These are phyloP conservation scores for Nothoprocta pentlandii DNA, from an alignment of 2,113 vertebrate genomes.

Conservation along the genomic window DNA sequence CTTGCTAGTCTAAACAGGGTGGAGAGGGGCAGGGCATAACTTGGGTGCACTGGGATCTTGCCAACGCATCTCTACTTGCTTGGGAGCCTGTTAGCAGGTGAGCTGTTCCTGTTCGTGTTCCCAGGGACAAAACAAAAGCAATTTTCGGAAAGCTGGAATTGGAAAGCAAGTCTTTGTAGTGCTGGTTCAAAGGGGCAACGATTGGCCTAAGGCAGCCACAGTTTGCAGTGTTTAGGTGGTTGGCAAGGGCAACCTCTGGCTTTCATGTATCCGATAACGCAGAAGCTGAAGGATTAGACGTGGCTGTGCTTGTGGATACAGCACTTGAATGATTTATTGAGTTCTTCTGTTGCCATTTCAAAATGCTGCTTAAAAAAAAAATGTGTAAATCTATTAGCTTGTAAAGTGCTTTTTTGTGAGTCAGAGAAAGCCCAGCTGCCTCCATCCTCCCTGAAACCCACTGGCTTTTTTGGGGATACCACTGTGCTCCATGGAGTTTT, in stretches of 20 bases:
- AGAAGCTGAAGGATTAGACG: not conserved
- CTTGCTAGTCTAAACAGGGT: not conserved
- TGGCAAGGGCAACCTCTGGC: not conserved
- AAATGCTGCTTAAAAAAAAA: not conserved
- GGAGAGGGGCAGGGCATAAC: fast-evolving
- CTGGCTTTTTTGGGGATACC: not conserved
- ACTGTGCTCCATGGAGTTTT: not conserved
- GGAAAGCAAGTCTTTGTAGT: not conserved
- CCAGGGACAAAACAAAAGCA: not conserved
- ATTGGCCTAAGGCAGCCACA: fast-evolving
- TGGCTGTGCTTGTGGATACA: not conserved
- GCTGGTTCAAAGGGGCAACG: not conserved
- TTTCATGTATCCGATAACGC: not conserved
- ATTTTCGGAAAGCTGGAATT: not conserved
- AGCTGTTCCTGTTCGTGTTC: not conserved
- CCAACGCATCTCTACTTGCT: not conserved
- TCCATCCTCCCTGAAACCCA: not conserved
- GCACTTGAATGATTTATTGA: constrained; percentile 2
- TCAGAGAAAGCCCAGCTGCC: not conserved
- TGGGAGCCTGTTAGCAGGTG: too few species aligned
- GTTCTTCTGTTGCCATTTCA: not conserved
- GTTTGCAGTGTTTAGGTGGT: not conserved
- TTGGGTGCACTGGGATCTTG: too few species aligned
- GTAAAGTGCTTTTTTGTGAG: not conserved
- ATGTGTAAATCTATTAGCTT: not conserved